Percentiles rank a stretch among this genome's conserved stretches.
These are phyloP conservation scores for Nomada ferruginata DNA, from an alignment of 2,888 invertebrate species.

Conservation along the genomic window DNA sequence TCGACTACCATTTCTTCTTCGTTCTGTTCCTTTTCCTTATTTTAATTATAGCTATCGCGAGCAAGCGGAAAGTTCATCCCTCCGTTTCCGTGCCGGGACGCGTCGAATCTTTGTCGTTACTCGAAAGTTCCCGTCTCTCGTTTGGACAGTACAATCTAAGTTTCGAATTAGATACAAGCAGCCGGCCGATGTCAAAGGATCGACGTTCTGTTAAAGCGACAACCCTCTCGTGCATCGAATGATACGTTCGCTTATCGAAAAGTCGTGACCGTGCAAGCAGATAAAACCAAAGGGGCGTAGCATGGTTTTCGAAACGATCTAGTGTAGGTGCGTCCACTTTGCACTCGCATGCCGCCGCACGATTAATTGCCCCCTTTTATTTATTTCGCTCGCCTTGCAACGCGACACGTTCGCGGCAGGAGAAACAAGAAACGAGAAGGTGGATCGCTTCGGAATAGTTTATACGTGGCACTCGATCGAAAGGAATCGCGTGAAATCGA, in stretches of 20 bases:
- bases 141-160: conserved; percentile 59
- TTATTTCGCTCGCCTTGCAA: background rate
- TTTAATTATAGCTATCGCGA: background rate
- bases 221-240: conserved; percentile 11
- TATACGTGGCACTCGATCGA: conserved; percentile 66
- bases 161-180: conserved; percentile 60
- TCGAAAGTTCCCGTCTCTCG: conserved; percentile 30
- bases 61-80: background rate
- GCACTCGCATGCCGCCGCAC: conserved; percentile 47
- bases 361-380: conserved; percentile 67
- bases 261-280: background rate
- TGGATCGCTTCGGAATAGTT: conserved; percentile 63
- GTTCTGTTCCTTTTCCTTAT: background rate
- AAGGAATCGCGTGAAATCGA: conserved; percentile 74
- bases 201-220: conserved; percentile 38
- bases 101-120: conserved; percentile 17
- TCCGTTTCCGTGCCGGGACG: background rate
- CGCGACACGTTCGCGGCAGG: conserved; percentile 35
- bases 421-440: conserved; percentile 25
- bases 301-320: conserved; percentile 54
- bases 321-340: conserved; percentile 32
- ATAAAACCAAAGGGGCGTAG: background rate
- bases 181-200: conserved; percentile 49
- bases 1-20: background rate
- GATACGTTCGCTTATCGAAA: conserved; percentile 1